Base-by-base conservation (phyloP, 2,113 vertebrate genomes). In the Maccullochella peelii region DNA sequence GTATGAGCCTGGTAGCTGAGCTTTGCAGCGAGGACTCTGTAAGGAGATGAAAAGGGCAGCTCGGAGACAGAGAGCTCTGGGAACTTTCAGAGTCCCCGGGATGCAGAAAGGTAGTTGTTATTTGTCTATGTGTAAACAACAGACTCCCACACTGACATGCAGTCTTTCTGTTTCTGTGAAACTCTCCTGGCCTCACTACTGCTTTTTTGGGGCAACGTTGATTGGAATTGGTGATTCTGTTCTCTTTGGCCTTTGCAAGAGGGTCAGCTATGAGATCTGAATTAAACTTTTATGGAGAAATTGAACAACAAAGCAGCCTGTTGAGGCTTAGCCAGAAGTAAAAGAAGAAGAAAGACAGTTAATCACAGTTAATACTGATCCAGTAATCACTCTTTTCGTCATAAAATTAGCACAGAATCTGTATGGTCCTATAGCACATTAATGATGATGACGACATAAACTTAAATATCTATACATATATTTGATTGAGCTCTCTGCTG, bases 1-100 rank as follows among this genome's bases (percentile, higher is more conserved):
- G 55, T 70, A 88, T 85, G 42, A 27, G 68, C 59, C 75, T 82
- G 89, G 86, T 84, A 85, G 86, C 61, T 81, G 27, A 82, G 80
- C 67, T 57, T 65, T 72, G 36, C 59, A 62, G 54, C n/a, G 74
- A 77, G 42, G 68, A 73, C 55, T 72, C 11, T 0, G 66, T 20
- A 27, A 83, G 71, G 20, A 44, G 67, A 77, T 76, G 57, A 81
- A 83, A 82, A 82, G 86, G 79, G 70, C 80, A 84, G 78, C 66
- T 50, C 6, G 9, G 71, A 86, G 69, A 83, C 33, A 49, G 23
- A 73, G 44, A 69, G 71, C 27, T 73, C 58, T 44, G 27, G 21
- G 74, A 84, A 55, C 33, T 63, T n/a, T 61, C 52, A 49, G 44
- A 23, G n/a, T 62, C 75, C 27, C 69, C 0, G 5, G 20, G 61